Conservation (phyloP, 2,797 vertebrate species). For the Coranthus polyacanthus region DNA sequence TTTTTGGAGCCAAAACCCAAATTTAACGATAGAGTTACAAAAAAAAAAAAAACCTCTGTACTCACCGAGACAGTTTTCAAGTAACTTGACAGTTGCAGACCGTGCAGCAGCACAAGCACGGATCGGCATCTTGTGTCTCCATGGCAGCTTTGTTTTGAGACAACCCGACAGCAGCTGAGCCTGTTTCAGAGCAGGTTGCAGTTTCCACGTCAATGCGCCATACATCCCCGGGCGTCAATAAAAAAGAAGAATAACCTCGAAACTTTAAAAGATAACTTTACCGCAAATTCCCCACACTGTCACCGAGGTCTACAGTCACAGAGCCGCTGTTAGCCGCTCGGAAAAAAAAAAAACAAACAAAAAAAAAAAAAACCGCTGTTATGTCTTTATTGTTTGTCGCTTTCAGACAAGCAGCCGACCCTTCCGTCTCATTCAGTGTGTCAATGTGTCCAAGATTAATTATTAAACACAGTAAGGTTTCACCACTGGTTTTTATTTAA, state of each 20-base stretch:
- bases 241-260: neutral
- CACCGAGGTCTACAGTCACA: no score
- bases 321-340: no score
- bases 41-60: neutral
- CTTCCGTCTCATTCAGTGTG: neutral
- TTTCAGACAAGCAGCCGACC: no score
- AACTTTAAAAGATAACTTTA: neutral
- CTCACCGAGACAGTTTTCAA: conserved; percentile 78
- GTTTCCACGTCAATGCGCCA: neutral
- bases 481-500: no score
- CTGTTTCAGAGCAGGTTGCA: conserved; percentile 5
- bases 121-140: conserved; percentile 28
- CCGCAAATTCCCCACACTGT: no score
- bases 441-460: neutral
- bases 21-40: accelerated
- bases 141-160: neutral
- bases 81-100: conserved; percentile 46
- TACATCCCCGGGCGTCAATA: conserved; percentile 38
- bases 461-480: conserved; percentile 34
- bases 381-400: no score
- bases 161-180: neutral
- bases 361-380: no score
- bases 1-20: no score
- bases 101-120: conserved; percentile 1
- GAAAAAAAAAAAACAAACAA: no score